Evolutionary conservation across 1,140 invertebrate species (phyloP), one percentile per base, ranked within the genome.

Genomic region (Cotesia typhae): DNA sequence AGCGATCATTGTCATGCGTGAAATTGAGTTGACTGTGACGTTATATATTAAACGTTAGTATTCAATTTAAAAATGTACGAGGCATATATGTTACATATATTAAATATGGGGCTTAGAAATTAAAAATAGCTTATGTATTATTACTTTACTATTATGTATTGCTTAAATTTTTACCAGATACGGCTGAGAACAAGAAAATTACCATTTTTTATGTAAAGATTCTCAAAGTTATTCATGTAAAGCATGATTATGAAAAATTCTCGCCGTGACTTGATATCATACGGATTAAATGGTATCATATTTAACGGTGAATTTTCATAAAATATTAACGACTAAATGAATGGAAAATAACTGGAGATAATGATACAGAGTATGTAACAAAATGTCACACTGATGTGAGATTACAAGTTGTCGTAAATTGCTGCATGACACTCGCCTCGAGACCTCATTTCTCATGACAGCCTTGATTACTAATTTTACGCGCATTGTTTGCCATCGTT

Each of bases 371-470:
- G 17, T 55, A 55, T 47, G 17, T 55, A 17, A 55, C 12, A 55
- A 55, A 55, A 55, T 55, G 17, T 55, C 53, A 55, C 53, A 55
- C 41, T 47, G 53, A 55, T 55, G 53, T 55, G 53, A 55, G 17
- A 55, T 55, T 55, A 55, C 53, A n/a, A 55, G 17, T 17, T 55
- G 53, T 55, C 53, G 53, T 55, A 14, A 55, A 55, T 55, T 55
- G 53, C 53, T 20, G 20, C 59, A 35, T 60, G 59, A 60, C 59
- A 60, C 59, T 60, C 59, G 59, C 59, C 53, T 60, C 17, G 28
- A 60, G 59, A 60, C 59, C 59, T 60, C 17, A 60, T 60, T 60
- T 60, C 59, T 60, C 28, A 36, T 60, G 59, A 60, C 59, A 60
- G 59, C 59, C 59, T 60, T 60, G 59, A 60, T 60, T 60, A 60